Conservation (phyloP, 2,888 invertebrate genomes). For the Platycnemis pennipes region DNA sequence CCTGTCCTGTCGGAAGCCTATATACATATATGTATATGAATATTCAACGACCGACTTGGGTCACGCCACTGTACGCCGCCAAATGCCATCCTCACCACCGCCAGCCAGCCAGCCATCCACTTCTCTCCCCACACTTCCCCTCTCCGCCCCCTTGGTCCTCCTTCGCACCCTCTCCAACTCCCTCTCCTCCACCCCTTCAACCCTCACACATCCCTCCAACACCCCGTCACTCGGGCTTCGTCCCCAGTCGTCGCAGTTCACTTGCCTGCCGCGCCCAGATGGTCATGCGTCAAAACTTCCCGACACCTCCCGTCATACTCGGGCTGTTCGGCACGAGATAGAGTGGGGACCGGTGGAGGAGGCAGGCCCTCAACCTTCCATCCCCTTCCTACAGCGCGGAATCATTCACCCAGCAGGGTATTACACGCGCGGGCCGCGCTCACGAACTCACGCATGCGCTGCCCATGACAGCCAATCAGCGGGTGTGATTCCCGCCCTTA, state of each 20-base stretch:
- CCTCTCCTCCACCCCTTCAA: neutral
- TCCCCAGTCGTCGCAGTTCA: slow-evolving; percentile 47
- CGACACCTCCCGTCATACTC: slow-evolving; percentile 52
- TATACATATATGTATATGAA: slow-evolving; percentile 48
- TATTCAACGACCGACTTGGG: slow-evolving; percentile 52
- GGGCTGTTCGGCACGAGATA: neutral
- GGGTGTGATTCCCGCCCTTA: neutral
- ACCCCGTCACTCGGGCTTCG: neutral
- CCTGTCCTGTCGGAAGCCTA: slow-evolving; percentile 55
- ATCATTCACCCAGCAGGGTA: neutral
- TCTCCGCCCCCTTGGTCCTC: neutral
- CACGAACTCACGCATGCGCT: neutral
- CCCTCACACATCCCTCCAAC: too few relatives aligned
- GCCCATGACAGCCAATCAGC: slow-evolving; percentile 47
- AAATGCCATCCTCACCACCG: slow-evolving; percentile 57
- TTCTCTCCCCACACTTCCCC: neutral
- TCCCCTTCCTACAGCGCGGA: neutral
- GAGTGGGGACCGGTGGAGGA: neutral
- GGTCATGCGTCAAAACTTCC: slow-evolving; percentile 64
- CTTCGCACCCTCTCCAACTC: neutral
- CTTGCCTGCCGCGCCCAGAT: slow-evolving; percentile 57
- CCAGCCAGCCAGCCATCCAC: neutral
- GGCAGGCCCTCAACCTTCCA: neutral
- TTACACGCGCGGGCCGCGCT: neutral
- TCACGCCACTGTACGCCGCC: slow-evolving; percentile 43